Conservation (phyloP, 2,797 vertebrate genomes). For the Denticeps clupeoides region DNA sequence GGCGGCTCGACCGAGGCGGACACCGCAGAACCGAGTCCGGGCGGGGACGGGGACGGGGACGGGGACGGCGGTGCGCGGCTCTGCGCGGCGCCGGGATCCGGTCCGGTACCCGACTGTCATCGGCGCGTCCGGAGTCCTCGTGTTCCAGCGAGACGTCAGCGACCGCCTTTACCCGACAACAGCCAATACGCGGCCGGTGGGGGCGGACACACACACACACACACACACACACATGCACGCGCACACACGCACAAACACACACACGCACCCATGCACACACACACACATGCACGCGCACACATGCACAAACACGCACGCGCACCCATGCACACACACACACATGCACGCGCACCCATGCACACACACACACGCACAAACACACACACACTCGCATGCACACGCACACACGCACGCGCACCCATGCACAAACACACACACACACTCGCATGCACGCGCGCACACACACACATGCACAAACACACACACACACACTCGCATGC, state of each 20-base stretch:
- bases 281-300: neutral
- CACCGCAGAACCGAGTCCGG: no score
- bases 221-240: neutral
- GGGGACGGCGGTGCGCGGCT: no score
- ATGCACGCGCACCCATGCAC: neutral
- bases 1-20: no score
- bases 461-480: slow-evolving; percentile 5
- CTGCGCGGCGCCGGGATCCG: no score
- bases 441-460: slow-evolving; percentile 12
- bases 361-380: neutral
- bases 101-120: no score
- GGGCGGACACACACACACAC: neutral
- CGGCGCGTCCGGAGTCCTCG: neutral
- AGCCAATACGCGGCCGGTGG: neutral
- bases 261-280: no score
- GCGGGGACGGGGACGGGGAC: no score
- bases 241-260: neutral
- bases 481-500: neutral
- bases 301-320: neutral
- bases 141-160: no score
- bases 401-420: neutral
- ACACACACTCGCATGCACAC: neutral
- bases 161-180: neutral
- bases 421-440: neutral
- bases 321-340: slow-evolving; percentile 1